phyloP scores from a whole-genome alignment of 1,140 invertebrate species.

The Bombus waltoni region DNA sequence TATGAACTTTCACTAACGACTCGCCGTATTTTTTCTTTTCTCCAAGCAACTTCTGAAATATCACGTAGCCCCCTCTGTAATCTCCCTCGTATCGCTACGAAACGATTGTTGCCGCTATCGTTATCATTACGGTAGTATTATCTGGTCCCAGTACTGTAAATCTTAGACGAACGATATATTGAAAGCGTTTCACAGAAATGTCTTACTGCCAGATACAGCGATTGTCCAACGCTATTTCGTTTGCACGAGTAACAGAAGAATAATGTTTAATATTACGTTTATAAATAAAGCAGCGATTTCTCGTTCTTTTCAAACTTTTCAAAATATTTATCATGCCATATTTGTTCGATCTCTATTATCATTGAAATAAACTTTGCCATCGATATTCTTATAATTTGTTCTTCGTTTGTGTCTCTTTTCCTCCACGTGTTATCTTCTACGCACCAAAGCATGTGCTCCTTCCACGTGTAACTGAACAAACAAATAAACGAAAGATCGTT shows the following conservation, averaged over 20 bases:
- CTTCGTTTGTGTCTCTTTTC: neutral
- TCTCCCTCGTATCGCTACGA: neutral
- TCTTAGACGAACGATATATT: neutral
- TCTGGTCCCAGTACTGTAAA: neutral
- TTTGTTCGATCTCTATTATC: no score
- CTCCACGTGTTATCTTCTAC: neutral
- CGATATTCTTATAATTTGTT: no score
- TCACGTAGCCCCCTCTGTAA: neutral
- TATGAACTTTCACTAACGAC: slow-evolving; percentile 38
- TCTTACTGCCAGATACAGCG: no score
- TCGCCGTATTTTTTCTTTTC: neutral
- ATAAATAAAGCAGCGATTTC: no score
- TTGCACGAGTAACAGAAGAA: no score
- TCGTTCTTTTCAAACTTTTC: no score
- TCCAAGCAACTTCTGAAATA: neutral
- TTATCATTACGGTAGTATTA: slow-evolving; percentile 12
- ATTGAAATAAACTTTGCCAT: no score
- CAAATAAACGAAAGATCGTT: neutral
- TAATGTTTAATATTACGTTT: no score
- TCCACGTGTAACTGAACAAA: neutral
- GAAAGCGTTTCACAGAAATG: neutral
- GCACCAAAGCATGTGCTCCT: neutral
- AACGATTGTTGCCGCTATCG: slow-evolving; percentile 5
- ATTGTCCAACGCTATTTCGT: no score
- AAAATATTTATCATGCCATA: no score